Evolutionary conservation across 2,113 vertebrate species (phyloP).

Genomic region (Sinosuthora webbiana): DNA sequence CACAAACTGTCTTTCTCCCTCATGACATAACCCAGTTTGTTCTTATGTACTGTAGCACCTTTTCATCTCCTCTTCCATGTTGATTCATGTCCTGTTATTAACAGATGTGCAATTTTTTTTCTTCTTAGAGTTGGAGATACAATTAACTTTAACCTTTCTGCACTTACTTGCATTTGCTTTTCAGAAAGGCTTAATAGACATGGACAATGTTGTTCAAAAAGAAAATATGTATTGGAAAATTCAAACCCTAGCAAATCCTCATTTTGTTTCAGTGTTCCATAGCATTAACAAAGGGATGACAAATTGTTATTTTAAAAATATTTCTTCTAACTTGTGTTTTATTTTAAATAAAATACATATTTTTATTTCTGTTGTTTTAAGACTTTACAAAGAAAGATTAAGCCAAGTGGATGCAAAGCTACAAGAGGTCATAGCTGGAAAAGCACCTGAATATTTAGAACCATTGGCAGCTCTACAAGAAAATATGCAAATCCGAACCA

Average conservation of each 20-base stretch:
- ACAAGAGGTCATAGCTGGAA: conserved; percentile 96
- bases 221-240: background rate
- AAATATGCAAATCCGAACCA: conserved; percentile 99
- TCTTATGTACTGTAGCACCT: background rate
- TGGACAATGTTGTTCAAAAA: background rate
- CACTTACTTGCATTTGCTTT: background rate
- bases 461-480: conserved; percentile 96
- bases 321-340: background rate
- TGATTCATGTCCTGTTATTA: background rate
- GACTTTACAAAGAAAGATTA: conserved; percentile 95
- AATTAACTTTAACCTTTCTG: background rate
- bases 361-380: conserved; percentile 68
- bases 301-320: background rate
- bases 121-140: background rate
- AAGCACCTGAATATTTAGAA: conserved; percentile 96
- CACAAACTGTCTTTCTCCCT: background rate
- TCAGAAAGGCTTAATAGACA: background rate
- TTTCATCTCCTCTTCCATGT: background rate
- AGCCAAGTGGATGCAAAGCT: conserved; percentile 98
- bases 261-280: background rate
- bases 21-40: background rate
- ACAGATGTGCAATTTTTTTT: background rate
- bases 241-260: background rate
- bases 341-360: conserved; percentile 24
- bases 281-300: background rate